A percentile compares a stretch with the other conserved stretches of the same genome.
Evolutionary conservation across 2,113 vertebrate species (phyloP).

Genomic region (Hassar affinis): DNA sequence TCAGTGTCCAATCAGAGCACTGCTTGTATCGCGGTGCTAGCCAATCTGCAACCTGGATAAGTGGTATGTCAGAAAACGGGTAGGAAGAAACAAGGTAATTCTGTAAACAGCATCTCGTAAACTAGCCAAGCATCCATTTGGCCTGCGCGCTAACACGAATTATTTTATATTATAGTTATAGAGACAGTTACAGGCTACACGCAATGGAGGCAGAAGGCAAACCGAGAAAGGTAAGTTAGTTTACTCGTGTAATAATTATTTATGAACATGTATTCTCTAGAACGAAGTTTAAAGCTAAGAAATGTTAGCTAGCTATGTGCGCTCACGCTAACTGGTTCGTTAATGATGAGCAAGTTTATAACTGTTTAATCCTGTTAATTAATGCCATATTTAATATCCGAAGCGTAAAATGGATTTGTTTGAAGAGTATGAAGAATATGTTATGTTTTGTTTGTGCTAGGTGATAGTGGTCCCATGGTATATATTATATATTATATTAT

Average conservation of each 20-base stretch:
- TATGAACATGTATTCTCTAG: no score
- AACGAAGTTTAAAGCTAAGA: background rate
- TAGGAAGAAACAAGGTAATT: no score
- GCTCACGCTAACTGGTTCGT: background rate
- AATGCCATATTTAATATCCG: no score
- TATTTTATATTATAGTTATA: no score
- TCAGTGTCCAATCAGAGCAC: background rate
- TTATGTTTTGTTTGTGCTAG: no score
- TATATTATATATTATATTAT: no score
- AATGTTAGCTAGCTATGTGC: background rate
- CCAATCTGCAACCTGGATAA: background rate
- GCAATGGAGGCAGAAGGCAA: conserved; percentile 69
- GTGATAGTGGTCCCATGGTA: no score
- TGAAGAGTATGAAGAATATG: no score
- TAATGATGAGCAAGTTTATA: background rate
- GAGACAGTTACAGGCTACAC: background rate
- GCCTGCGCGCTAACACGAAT: no score
- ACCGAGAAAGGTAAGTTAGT: conserved; percentile 67
- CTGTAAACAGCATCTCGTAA: background rate
- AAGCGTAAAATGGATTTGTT: no score
- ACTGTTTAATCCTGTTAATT: no score
- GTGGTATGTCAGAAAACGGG: conserved; percentile 4
- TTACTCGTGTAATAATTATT: background rate
- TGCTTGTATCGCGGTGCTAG: background rate
- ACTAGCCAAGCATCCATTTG: no score